A percentile compares a stretch with the other conserved stretches of the same genome.
Conservation (phyloP, 2,888 invertebrate genomes). For the Cephus sareptanus region DNA sequence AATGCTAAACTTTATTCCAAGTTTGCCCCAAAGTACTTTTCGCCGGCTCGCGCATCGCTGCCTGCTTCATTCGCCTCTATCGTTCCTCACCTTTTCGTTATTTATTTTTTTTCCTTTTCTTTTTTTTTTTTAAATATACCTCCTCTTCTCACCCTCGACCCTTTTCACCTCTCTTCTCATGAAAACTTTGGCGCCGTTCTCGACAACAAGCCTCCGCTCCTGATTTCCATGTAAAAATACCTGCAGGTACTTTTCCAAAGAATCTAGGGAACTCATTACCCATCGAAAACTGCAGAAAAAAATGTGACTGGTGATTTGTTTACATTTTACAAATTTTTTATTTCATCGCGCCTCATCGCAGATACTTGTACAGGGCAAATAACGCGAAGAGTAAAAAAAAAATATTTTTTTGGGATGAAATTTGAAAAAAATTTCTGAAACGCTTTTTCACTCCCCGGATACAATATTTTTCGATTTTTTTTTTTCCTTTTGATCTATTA, state of each 20-base stretch:
- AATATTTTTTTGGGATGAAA: neutral
- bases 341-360: neutral
- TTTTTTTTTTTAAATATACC: neutral
- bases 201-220: neutral
- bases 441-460: no score
- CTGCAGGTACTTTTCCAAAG: neutral
- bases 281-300: neutral
- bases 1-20: slow-evolving; percentile 39
- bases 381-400: neutral
- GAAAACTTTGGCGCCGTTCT: neutral
- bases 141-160: neutral
- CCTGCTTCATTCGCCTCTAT: neutral
- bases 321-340: neutral
- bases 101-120: neutral
- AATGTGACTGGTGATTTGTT: neutral
- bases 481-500: neutral
- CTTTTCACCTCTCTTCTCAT: neutral
- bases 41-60: neutral
- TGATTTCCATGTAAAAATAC: neutral
- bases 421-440: neutral
- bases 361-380: neutral
- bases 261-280: neutral
- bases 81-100: neutral
- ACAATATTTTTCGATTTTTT: no score
- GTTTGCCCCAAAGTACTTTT: slow-evolving; percentile 9